Conservation (phyloP, 2,797 vertebrate species). For the Helarctos malayanus region DNA sequence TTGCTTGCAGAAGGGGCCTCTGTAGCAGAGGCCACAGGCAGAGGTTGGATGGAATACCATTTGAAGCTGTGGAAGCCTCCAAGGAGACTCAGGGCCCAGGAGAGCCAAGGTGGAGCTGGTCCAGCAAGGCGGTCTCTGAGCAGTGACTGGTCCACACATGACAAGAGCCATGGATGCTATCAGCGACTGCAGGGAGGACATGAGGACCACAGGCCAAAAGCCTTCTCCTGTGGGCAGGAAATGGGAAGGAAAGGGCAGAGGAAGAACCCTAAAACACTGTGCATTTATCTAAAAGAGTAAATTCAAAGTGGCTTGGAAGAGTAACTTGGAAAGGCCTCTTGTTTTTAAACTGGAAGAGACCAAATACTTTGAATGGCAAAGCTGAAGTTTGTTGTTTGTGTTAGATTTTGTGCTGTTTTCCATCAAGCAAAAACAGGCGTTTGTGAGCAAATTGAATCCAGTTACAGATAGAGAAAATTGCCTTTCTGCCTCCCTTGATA, state of each 20-base stretch:
- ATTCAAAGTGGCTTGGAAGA: background rate
- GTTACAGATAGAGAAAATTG: background rate
- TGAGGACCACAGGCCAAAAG: background rate
- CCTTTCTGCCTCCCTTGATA: background rate
- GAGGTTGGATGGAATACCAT: background rate
- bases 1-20: no score
- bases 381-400: background rate
- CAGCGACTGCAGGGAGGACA: background rate
- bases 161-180: background rate
- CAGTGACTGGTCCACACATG: no score
- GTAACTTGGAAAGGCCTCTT: background rate
- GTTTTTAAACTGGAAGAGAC: background rate
- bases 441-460: background rate
- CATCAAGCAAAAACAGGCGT: background rate
- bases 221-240: background rate
- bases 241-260: accelerated
- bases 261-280: background rate
- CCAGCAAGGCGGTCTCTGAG: background rate
- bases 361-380: background rate
- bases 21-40: background rate
- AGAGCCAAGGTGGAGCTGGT: background rate
- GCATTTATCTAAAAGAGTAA: background rate
- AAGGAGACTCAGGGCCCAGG: background rate
- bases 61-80: background rate
- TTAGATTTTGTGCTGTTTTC: slow-evolving; percentile 38